phyloP scores from a whole-genome alignment of 2,888 invertebrate genomes.

The Trichogramma evanescens region DNA sequence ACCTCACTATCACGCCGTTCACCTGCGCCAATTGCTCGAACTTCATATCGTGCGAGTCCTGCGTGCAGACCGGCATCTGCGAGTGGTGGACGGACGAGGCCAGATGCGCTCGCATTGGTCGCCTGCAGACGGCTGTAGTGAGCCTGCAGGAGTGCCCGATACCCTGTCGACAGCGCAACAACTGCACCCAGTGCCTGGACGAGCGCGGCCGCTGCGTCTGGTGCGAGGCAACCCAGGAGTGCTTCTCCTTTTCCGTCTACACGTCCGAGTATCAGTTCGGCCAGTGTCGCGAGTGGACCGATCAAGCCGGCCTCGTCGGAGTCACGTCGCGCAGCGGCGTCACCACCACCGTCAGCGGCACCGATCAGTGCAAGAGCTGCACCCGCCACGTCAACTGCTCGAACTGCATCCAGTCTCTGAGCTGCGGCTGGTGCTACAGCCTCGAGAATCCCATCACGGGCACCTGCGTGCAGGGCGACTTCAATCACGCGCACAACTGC shows the following conservation, averaged over 20 bases:
- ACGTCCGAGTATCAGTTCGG: conserved; percentile 92
- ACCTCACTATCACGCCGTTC: conserved; percentile 72
- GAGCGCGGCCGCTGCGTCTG: conserved; percentile 86
- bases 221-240: conserved; percentile 88
- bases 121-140: conserved; percentile 61
- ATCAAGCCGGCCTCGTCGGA: conserved; percentile 58
- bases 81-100: conserved; percentile 92
- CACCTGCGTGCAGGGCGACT: conserved; percentile 78
- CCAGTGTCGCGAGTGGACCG: conserved; percentile 87
- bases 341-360: conserved; percentile 36
- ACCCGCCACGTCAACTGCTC: conserved; percentile 68
- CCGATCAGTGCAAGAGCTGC: conserved; percentile 75
- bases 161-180: conserved; percentile 70
- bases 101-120: conserved; percentile 73
- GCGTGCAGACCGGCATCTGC: conserved; percentile 66
- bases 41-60: conserved; percentile 80
- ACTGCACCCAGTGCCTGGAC: conserved; percentile 77
- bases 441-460: conserved; percentile 82
- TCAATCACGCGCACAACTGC: conserved; percentile 72
- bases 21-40: conserved; percentile 85
- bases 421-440: conserved; percentile 93
- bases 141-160: conserved; percentile 64
- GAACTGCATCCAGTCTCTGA: conserved; percentile 72
- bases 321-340: conserved; percentile 38
- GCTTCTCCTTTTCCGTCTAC: conserved; percentile 93